phyloP scores from a whole-genome alignment of 2,797 vertebrate species.

The Zenarchopterus dispar region DNA sequence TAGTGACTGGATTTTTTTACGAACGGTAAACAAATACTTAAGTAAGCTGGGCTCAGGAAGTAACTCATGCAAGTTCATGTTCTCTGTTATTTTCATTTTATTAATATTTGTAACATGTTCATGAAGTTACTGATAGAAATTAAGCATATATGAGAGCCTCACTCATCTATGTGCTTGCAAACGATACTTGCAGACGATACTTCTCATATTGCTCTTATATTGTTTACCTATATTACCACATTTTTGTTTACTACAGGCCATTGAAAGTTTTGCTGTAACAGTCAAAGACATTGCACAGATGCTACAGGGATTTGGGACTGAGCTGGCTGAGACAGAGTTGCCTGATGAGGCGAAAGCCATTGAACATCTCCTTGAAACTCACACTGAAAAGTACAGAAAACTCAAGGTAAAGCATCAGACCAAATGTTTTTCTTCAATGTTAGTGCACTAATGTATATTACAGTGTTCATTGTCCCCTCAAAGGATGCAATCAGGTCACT shows the following conservation, averaged over 20 bases:
- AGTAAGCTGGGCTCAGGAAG: not conserved
- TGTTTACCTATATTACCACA: not conserved
- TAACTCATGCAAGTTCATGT: not conserved
- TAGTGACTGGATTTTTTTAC: slow-evolving; percentile 95
- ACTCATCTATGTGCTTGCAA: no score
- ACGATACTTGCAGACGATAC: no score
- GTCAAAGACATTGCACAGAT: slow-evolving; percentile 98
- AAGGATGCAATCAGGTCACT: slow-evolving; percentile 92
- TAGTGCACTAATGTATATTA: not conserved
- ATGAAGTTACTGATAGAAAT: slow-evolving; percentile 2
- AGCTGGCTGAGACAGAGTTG: slow-evolving; percentile 91
- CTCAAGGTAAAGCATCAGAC: slow-evolving; percentile 85
- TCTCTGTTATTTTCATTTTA: not conserved
- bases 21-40: slow-evolving; percentile 84
- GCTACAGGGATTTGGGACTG: slow-evolving; percentile 93
- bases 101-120: not conserved
- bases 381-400: slow-evolving; percentile 89
- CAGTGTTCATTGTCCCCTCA: not conserved
- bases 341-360: slow-evolving; percentile 86
- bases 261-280: slow-evolving; percentile 94
- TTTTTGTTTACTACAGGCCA: slow-evolving; percentile 82
- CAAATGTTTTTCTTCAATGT: not conserved
- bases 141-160: not conserved
- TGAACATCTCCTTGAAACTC: slow-evolving; percentile 86
- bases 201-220: not conserved